These are phyloP conservation scores for Eupithecia inturbata DNA, from an alignment of 2,888 invertebrate genomes.

Conservation along the genomic window DNA sequence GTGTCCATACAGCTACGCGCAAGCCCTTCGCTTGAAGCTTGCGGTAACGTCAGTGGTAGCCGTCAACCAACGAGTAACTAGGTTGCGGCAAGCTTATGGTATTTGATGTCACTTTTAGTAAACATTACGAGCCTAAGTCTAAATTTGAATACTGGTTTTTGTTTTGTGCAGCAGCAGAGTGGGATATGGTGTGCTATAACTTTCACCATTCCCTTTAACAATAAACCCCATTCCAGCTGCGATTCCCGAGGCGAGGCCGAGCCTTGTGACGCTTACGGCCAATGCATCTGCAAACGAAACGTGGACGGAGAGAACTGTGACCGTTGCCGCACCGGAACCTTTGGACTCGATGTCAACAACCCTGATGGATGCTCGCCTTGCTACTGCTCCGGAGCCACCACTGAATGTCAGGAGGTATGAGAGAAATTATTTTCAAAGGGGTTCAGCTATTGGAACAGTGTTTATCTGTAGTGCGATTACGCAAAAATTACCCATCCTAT, in stretches of 20 bases:
- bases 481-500: no score
- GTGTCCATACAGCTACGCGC: no score
- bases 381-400: constrained; percentile 93
- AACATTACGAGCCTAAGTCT: neutral
- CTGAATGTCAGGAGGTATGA: constrained; percentile 87
- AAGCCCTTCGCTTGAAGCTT: no score
- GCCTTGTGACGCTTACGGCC: constrained; percentile 68
- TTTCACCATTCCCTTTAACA: neutral
- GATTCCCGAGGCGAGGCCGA: constrained; percentile 51
- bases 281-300: constrained; percentile 89
- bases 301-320: constrained; percentile 91
- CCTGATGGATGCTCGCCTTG: constrained; percentile 93
- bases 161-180: neutral
- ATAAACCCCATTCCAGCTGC: constrained; percentile 56
- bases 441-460: neutral
- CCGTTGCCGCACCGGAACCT: constrained; percentile 90
- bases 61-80: no score
- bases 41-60: no score
- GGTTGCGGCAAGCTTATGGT: neutral
- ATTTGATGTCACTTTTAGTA: neutral
- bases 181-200: neutral
- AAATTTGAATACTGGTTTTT: neutral
- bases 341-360: constrained; percentile 88
- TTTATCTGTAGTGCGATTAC: no score
- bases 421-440: neutral